Conservation (phyloP, 2,888 invertebrate genomes). For the Choreutis nemorana region DNA sequence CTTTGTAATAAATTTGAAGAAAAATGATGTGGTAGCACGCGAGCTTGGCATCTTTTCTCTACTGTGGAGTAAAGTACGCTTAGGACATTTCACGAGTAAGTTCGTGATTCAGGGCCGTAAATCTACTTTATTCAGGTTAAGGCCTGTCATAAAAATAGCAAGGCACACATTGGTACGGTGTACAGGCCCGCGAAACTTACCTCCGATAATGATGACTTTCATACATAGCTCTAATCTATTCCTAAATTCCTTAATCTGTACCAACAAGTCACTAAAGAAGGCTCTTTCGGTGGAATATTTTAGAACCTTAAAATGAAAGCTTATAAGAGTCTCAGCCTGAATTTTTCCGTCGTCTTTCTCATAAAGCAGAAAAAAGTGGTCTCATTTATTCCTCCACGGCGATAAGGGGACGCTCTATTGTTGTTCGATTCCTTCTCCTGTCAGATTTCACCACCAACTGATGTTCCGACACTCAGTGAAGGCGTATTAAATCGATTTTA, state of each 20-base stretch:
- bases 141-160: constrained; percentile 8
- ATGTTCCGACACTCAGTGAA: constrained; percentile 18
- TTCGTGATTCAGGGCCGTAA: constrained; percentile 13
- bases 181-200: no score
- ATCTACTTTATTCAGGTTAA: constrained; percentile 8
- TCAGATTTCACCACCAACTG: constrained; percentile 34
- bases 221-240: no score
- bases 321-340: constrained; percentile 30
- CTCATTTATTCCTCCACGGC: constrained; percentile 49
- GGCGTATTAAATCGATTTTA: constrained; percentile 25
- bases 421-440: constrained; percentile 39
- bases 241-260: no score
- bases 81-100: no score
- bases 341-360: no score
- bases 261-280: no score
- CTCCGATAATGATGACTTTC: no score
- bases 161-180: constrained; percentile 8
- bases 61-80: no score
- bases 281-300: no score
- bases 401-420: constrained; percentile 42
- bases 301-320: constrained; percentile 23
- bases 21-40: no score
- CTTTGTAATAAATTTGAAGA: no score
- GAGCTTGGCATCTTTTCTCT: constrained; percentile 20
- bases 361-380: constrained; percentile 38